Base-by-base conservation (phyloP, 2,797 vertebrate genomes). In the Heliangelus exortis region DNA sequence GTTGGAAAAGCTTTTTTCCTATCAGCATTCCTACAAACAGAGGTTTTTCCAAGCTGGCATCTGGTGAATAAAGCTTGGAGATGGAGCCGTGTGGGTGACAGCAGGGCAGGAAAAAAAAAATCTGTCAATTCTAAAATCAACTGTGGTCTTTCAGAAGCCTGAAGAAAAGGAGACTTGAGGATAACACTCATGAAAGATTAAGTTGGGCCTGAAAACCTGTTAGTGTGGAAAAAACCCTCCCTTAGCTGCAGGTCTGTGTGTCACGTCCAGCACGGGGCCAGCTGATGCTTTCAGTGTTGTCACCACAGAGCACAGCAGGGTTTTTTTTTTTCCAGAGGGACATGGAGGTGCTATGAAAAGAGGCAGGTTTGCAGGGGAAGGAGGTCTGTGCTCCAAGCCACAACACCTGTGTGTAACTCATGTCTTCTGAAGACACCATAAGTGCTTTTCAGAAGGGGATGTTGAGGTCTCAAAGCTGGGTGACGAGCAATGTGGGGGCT, bases 101-200 rank as follows among this genome's bases (percentile, higher is more conserved):
- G 55, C 5, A 33, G 28, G 20, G 28, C 66, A 25, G 1, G 10
- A 29, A 33, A 61, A 45, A 48, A 77, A 72, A 43, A 2, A 25
- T 21, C 47, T 17, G 43, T 47, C 20, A 48, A 19, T 51, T 47
- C 20, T 16, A 39, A 87, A 67, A 63, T 59, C 34, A 51, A 50
- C 22, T 0, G 2, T 0, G 0, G n/a, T 25, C 53, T 90, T 88
- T 28, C 34, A 57, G 48, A 79, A 90, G 39, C 14, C 58, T 54
- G 48, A 72, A 36, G 63, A 51, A 78, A 36, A 81, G 61, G 79
- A 77, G 69, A 17, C 77, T 51, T 73, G 86, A 87, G 65, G 68
- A n/a, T 82, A 93, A 83, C 1, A 1, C 48, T 92, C 28, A 29
- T 93, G 50, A 92, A 93, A 95, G 68, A 93, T 89, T 93, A 89